These are phyloP conservation scores for Gobionotothen gibberifrons DNA, from an alignment of 2,797 vertebrate genomes.

Conservation along the genomic window DNA sequence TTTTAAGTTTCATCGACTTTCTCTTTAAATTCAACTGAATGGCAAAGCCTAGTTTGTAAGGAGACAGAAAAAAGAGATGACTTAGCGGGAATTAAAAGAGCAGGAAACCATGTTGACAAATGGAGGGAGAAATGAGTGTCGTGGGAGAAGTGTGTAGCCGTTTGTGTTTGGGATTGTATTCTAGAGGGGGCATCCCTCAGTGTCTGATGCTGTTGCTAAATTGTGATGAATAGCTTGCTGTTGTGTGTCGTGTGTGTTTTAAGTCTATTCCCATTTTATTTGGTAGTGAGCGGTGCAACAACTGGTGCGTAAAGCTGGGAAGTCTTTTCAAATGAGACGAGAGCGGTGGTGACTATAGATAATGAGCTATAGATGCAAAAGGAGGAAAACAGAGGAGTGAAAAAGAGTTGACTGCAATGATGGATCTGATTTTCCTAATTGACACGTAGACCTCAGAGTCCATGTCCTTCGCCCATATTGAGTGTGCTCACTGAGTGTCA, in stretches of 20 bases:
- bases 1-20: conserved; percentile 25
- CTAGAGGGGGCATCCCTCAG: conserved; percentile 51
- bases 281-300: conserved; percentile 46
- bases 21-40: conserved; percentile 30
- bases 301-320: conserved; percentile 20
- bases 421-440: conserved; percentile 80
- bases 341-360: conserved; percentile 36
- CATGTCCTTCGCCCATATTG: conserved; percentile 67
- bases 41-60: conserved; percentile 29
- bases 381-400: conserved; percentile 5
- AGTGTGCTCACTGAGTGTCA: conserved; percentile 69
- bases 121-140: conserved; percentile 45
- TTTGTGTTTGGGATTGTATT: conserved; percentile 47
- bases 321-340: conserved; percentile 44
- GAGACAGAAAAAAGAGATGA: conserved; percentile 13
- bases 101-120: conserved; percentile 45
- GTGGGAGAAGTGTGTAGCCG: conserved; percentile 48
- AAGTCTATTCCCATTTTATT: conserved; percentile 57
- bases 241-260: conserved; percentile 33
- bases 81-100: conserved; percentile 58
- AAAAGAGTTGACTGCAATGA: conserved; percentile 55
- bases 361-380: conserved; percentile 32
- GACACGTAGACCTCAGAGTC: conserved; percentile 64
- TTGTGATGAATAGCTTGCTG: conserved; percentile 73
- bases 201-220: conserved; percentile 63